Evolutionary conservation across 2,888 invertebrate genomes (phyloP), one percentile per base, ranked within the genome.

Genomic region (Eutolmus rufibarbis): DNA sequence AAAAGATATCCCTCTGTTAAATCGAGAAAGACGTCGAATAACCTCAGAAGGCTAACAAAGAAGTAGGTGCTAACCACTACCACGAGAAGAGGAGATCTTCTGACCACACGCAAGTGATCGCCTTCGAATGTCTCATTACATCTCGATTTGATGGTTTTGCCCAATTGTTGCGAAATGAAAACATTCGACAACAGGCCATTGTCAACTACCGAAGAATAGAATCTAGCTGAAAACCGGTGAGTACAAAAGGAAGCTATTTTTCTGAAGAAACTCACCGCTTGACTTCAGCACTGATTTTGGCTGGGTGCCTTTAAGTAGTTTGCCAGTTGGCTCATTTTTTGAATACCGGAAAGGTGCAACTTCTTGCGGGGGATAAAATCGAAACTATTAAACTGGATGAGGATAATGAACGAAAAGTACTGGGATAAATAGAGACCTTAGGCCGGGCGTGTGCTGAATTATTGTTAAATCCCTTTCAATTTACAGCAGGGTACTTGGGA

Each of bases 91-190:
- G 19, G n/a, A 78, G 2, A 28, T 28, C 19, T 23, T 40, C 23
- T 81, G 81, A 81, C 81, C 81, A 81, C 81, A 81, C 81, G 56
- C 81, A 81, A 81, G 46, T 56, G 81, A 51, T 81, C 51, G 56
- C 81, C 81, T 56, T 34, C 16, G 56, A 81, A 81, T 56, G 81
- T 51, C 81, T 81, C 81, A 81, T 81, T 81, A 81, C 81, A 81
- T 81, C 51, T 56, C 81, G 56, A 81, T 81, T 81, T 51, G 81
- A 81, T 81, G 81, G 51, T 81, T 81, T 81, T 31, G 23, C 51
- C 51, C 81, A 56, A 81, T 81, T 56, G 81, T 81, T 43, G 78
- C 23, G 28, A 43, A 40, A 81, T 81, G 56, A 81, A 81, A 81
- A 81, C 81, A 81, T 56, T 81, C 56, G n/a, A 81, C 81, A 81